phyloP scores from a whole-genome alignment of 2,797 vertebrate genomes.

The Pogoniulus pusillus region DNA sequence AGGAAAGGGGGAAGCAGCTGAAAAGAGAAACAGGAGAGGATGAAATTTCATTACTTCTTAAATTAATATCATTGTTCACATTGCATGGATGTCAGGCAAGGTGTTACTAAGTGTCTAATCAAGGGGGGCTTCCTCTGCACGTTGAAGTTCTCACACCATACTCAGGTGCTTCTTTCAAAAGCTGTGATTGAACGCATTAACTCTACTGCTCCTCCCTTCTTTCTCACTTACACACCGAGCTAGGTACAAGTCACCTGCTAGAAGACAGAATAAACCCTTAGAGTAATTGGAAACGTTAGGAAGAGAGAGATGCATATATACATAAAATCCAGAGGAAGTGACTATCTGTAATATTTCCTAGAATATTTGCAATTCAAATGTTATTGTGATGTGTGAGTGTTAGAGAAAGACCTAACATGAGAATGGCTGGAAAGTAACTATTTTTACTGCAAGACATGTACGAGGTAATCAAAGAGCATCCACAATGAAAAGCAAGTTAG shows the following conservation, averaged over 20 bases:
- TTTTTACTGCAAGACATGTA: constrained; percentile 21
- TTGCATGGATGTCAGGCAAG: neutral
- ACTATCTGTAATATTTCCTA: constrained; percentile 23
- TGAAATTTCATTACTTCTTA: neutral
- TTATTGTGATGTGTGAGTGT: neutral
- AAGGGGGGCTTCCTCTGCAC: neutral
- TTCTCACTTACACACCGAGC: neutral
- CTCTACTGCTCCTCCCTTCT: neutral
- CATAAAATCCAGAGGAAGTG: neutral
- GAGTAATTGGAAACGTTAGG: neutral
- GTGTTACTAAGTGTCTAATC: neutral
- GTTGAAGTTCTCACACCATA: neutral
- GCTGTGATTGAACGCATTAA: neutral
- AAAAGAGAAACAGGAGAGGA: neutral
- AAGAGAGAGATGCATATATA: neutral
- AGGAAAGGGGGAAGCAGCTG: neutral
- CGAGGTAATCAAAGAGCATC: constrained; percentile 41
- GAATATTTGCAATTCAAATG: constrained; percentile 36
- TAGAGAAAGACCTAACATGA: constrained; percentile 11
- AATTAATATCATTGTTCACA: constrained; percentile 1
- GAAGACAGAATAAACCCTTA: neutral
- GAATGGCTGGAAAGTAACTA: constrained; percentile 27
- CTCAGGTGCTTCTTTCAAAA: neutral
- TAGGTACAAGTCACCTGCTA: neutral
- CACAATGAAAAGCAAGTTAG: constrained; percentile 38